These are phyloP conservation scores for Malurus leucopterus DNA, from an alignment of 2,797 vertebrate genomes.

Conservation along the genomic window DNA sequence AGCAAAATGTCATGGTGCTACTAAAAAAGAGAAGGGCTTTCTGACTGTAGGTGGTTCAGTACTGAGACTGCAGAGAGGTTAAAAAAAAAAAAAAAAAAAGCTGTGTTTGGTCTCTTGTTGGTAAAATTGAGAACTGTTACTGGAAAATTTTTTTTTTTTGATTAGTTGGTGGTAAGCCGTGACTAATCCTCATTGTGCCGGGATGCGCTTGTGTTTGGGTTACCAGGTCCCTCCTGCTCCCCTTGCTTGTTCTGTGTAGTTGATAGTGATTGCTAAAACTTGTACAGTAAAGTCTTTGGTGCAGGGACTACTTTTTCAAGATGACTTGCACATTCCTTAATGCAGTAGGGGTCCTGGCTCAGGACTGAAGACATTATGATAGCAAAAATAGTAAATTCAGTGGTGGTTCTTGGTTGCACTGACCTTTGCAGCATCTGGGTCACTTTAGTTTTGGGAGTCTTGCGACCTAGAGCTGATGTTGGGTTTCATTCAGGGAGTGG, in stretches of 20 bases:
- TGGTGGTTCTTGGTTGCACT: not conserved
- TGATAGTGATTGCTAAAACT: not conserved
- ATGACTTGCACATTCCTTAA: not conserved
- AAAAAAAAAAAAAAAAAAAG: not conserved
- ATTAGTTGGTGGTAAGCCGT: slow-evolving; percentile 31
- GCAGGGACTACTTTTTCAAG: not conserved
- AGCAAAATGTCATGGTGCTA: not conserved
- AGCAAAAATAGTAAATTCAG: slow-evolving; percentile 48
- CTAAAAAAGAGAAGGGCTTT: not conserved
- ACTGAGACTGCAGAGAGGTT: not conserved
- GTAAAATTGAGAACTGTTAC: slow-evolving; percentile 50
- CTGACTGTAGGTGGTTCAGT: not conserved
- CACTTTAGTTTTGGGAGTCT: not conserved
- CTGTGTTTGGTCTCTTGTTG: not conserved
- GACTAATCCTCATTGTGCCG: slow-evolving; percentile 33
- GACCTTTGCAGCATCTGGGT: slow-evolving; percentile 32
- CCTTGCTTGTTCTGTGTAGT: not conserved
- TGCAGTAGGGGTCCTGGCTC: not conserved
- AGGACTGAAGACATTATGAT: not conserved
- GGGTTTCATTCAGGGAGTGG: not conserved
- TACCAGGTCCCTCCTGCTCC: not conserved
- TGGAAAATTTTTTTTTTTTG: slow-evolving; percentile 36
- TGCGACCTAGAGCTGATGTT: not conserved
- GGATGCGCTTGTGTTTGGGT: not conserved
- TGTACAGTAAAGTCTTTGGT: not conserved